These are phyloP conservation scores for Trissonchulus sp. DNA, from an alignment of 2,888 invertebrate species.

Conservation along the genomic window DNA sequence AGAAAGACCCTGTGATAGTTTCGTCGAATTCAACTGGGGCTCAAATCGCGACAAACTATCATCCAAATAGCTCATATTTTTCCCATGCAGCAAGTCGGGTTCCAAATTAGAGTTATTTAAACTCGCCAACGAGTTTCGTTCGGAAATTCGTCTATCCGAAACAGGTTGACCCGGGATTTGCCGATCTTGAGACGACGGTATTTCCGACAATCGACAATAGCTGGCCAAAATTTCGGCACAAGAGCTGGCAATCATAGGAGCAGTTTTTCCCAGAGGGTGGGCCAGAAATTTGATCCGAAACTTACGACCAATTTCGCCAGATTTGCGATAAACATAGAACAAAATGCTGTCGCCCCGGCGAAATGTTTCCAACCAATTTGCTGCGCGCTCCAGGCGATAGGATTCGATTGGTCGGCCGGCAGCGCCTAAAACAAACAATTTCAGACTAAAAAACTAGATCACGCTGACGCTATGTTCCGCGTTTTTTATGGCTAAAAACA, in stretches of 20 bases:
- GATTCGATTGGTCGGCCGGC: not conserved
- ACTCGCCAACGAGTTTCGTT: too few species aligned
- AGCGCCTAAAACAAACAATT: not conserved
- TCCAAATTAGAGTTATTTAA: too few species aligned
- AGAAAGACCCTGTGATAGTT: too few species aligned
- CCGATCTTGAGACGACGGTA: too few species aligned
- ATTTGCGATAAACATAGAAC: not conserved
- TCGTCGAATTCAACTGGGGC: too few species aligned
- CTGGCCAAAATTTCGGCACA: not conserved
- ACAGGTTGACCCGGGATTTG: too few species aligned
- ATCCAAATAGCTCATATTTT: too few species aligned
- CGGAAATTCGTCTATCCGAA: too few species aligned
- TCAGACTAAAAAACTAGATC: not conserved
- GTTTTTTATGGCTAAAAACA: too few species aligned
- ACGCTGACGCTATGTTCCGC: too few species aligned
- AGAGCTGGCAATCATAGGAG: not conserved
- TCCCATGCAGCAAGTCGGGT: too few species aligned
- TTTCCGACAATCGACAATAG: not conserved
- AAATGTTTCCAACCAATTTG: not conserved
- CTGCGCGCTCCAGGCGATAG: not conserved
- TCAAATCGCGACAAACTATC: too few species aligned
- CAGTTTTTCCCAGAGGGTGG: not conserved
- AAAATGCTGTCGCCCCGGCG: not conserved
- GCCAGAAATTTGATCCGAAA: not conserved
- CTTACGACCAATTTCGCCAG: not conserved